Base-by-base conservation (phyloP, 2,797 vertebrate species). In the Menidia menidia region DNA sequence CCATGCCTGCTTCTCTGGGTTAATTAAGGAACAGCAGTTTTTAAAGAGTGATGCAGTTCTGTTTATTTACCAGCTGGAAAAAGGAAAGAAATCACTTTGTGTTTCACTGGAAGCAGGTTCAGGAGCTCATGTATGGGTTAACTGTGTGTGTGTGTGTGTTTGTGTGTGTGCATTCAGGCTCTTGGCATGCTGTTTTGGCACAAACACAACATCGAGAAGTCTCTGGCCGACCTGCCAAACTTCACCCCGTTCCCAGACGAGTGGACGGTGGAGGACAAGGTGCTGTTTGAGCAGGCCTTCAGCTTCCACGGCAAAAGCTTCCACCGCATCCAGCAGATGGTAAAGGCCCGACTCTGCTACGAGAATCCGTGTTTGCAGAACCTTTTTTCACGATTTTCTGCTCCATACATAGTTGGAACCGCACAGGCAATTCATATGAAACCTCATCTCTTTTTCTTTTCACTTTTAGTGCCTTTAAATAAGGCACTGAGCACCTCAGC, bases 271-370 rank as follows among this genome's bases (percentile, higher is more conserved):
- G 97, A 98, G 91, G 97, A 98, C 78, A 97, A 97, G 81, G 97
- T 98, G 60, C 88, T 98, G 63, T 98, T 98, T 3, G 97, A 98
- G 65, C 97, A 98, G 82, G 97, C 97, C 48, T 98, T 98, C 87
- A 96, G 97, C 84, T 98, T 97, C 90, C 97, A 98, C 0, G 97
- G 97, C 71, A 98, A 98, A 83, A 97, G 96, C 89, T 98, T 98
- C 84, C 96, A 97, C 78, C 94, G 97, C 72, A 98, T 98, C 83
- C 97, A 98, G 83, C 96, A 98, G 93, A 98, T 98, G 97, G 96
- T 97, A 85, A 88, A 12, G 48, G 16, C 4, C n/a, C 12, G 5
- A 42, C 62, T 32, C 16, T 39, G 4, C 51, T 13, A 39, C 35
- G 2, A 39, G 35, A 39, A 39, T 39, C 35, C 10, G 35, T 39